Base-by-base conservation (phyloP, 2,113 vertebrate genomes). In the Dunckerocampus dactyliophorus region DNA sequence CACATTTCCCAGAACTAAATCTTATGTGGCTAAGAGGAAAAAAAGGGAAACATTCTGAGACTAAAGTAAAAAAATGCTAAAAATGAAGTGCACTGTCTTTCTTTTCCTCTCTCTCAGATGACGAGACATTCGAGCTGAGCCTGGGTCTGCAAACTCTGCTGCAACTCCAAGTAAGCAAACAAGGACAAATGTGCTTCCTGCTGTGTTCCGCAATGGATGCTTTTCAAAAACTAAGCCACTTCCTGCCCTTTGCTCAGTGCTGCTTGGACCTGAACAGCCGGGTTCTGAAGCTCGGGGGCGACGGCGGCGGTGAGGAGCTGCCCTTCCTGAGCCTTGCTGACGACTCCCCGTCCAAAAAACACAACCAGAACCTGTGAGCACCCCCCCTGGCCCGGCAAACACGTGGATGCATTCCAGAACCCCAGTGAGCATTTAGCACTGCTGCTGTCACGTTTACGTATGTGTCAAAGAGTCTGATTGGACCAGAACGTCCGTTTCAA, bases 81-180 rank as follows among this genome's bases (percentile, higher is more conserved):
- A 39, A 39, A 39, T 39, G 8, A 39, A 39, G 37, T 39, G 9
- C 37, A 39, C 9, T 43, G 11, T 43, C 4, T 13, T 9, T 39
- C 9, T 39, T 9, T 3, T 58, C 63, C 68, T 54, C 43, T 3
- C 83, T 83, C 71, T 43, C 81, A 98, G 95, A 96, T 69, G 92
- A 92, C 14, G 92, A 94, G 47, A 83, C 72, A 42, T 86, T 89
- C 56, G 94, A 97, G 55, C 87, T 97, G 69, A 92, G 92, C 74
- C 89, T 97, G 52, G 95, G 95, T 59, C 90, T 97, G 42, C 93
- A 95, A 74, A 97, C 94, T 49, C 89, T 97, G 76, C 72, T 93
- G 57, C 90, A 94, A 80, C 92, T 97, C 55, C 92, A 94, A 91
- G 95, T 97, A 93, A 94, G 92, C n/a, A 8, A 55, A 37, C 17